Evolutionary conservation across 1,140 invertebrate genomes (phyloP), one percentile per base, ranked within the genome.

Genomic region (Adelges cooleyi): DNA sequence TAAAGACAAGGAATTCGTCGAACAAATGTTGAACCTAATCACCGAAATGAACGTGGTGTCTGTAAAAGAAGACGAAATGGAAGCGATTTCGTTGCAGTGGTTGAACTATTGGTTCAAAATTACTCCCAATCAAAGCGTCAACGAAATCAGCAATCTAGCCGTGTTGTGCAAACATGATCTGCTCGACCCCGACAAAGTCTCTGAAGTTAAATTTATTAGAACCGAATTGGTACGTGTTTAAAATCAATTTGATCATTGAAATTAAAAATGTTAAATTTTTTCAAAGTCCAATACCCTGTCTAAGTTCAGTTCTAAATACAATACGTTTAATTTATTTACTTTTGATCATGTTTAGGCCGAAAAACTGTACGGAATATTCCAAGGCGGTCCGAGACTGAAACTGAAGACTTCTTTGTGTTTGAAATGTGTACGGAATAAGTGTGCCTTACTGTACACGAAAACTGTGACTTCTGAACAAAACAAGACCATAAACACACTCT

Each of bases 281-380:
- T 50, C 48, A 50, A 50, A 50, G 13, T 50, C 13, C 20, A 8
- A 48, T 48, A 17, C 15, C n/a, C 15, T 6, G n/a, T 8, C 20
- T 48, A 17, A 17, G n/a, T 48, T 48, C 5, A 33, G 11, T 6
- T 33, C n/a, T n/a, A n/a, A n/a, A n/a, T n/a, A n/a, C n/a, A n/a
- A n/a, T n/a, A 40, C n/a, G 38, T 15, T 8, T 6, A 18, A 15
- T 48, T 48, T 48, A 48, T n/a, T n/a, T n/a, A n/a, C n/a, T n/a
- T n/a, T n/a, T n/a, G n/a, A n/a, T n/a, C n/a, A n/a, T n/a, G n/a
- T 69, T 15, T 22, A 72, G 71, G 71, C 68, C 27, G 69, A 69
- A 20, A 52, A 49, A 38, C 49, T 72, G 13, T 72, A 68, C 66
- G 68, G 68, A 20, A 62, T 69, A 11, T 71, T 54, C 51, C 33